These are phyloP conservation scores for Ariopsis seemanni DNA, from an alignment of 2,113 vertebrate species.

Conservation along the genomic window DNA sequence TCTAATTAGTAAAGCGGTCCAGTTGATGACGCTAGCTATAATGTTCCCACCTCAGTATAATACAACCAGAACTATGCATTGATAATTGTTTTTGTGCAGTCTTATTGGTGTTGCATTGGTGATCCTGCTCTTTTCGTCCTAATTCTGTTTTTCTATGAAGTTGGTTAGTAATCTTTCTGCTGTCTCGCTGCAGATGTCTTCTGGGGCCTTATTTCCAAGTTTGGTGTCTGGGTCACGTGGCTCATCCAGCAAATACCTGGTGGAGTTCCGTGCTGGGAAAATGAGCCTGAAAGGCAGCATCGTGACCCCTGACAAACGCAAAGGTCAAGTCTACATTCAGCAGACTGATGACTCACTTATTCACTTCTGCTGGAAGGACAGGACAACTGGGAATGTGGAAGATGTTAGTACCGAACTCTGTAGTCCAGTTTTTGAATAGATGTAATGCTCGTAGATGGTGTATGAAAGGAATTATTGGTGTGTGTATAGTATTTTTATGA, in stretches of 20 bases:
- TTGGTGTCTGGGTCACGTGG: slow-evolving; percentile 90
- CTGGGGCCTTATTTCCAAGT: slow-evolving; percentile 91
- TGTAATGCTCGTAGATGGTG: background rate
- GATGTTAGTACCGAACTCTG: slow-evolving; percentile 77
- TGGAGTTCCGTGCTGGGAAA: slow-evolving; percentile 93
- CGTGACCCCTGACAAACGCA: slow-evolving; percentile 91
- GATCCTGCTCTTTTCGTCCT: background rate
- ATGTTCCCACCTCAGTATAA: too few species aligned
- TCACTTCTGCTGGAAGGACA: slow-evolving; percentile 97
- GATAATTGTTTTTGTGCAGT: background rate
- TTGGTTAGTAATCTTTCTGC: background rate
- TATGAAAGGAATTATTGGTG: background rate
- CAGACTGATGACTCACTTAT: slow-evolving; percentile 95
- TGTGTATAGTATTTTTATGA: background rate
- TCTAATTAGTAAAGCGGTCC: background rate
- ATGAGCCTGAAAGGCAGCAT: slow-evolving; percentile 93
- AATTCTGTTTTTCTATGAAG: background rate
- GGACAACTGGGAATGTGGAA: slow-evolving; percentile 87
- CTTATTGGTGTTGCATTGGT: background rate
- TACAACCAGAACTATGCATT: background rate
- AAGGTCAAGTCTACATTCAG: slow-evolving; percentile 94
- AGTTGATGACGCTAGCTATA: background rate
- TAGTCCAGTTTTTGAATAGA: background rate
- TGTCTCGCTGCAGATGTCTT: slow-evolving; percentile 81
- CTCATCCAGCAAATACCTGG: slow-evolving; percentile 92